Evolutionary conservation across 2,888 invertebrate species (phyloP), one percentile per base, ranked within the genome.

Genomic region (Cheilosia impressa): DNA sequence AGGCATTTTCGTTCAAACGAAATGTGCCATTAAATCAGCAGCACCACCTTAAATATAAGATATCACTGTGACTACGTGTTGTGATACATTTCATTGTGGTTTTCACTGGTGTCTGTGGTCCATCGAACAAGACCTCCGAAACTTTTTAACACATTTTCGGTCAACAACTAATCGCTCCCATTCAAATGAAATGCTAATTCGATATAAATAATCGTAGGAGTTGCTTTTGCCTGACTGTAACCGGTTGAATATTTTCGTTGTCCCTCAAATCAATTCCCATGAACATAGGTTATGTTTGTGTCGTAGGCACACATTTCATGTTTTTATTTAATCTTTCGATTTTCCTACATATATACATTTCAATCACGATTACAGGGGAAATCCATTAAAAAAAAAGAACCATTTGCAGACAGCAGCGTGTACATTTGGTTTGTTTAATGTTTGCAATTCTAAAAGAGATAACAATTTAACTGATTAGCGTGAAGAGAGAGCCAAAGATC

Each of bases 401-500:
- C 24, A 22, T 24, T 62, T 53, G 27, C 2, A 34, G 17, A 19
- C 38, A 31, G 6, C 41, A 4, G 10, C 17, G 27, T 10, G 9
- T 5, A 17, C n/a, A 55, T 65, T 38, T 10, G 4, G 27, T 73
- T 27, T 53, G 43, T 43, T 43, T 9, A 27, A 34, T 58, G 13
- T 47, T 63, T 68, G 47, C 41, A 47, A 66, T 60, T 50, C 31
- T 19, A 55, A 57, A 65, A 66, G 38, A 68, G 57, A 47, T 57
- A 80, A 75, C 13, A 58, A 38, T 58, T 52, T 34, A 27, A 50
- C 41, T 45, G 58, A 75, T 45, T 34, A 69, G 24, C 10, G 2
- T 27, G 45, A 60, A 47, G 15, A 72, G 15, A 47, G 55, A 68
- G 80, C 62, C 75, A 80, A 75, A 75, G 47, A 69, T 75, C 50